Evolutionary conservation across 2,888 invertebrate species (phyloP), one percentile per base, ranked within the genome.

Genomic region (Laothoe populi): DNA sequence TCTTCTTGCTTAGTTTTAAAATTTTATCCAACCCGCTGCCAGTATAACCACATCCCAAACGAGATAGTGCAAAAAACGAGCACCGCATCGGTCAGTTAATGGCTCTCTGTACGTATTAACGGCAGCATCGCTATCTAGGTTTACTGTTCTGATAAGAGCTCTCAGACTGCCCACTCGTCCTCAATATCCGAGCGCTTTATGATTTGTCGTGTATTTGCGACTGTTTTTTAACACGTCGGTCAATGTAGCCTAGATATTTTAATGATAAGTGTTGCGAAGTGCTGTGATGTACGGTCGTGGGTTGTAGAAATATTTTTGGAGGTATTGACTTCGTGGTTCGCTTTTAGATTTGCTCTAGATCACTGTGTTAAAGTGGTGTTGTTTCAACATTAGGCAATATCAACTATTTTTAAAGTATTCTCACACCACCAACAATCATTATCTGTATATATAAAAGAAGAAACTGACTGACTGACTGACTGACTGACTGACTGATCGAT

Each of bases 141-240:
- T 53, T 35, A 53, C 35, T 53, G 53, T 16, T 31, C 4, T 21
- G 53, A 53, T 53, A 53, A 53, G 31, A 53, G 35, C 35, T 53
- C 24, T 11, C 35, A 19, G 35, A 53, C 53, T 16, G 31, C 53
- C 31, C 53, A 53, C 53, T 53, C 31, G 23, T 1, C 23, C 13
- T 10, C 46, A 16, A 49, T 26, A 16, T 31, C 31, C 10, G n/a
- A 26, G 35, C 11, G 0, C 11, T 53, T 53, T 35, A 53, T 53
- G 35, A 53, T 53, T 53, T 19, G 53, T 16, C 19, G 35, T 31
- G 4, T 35, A 35, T 53, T 35, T 7, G 19, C 53, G 19, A 19
- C 11, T 48, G 24, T 4, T 48, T 35, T 19, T 49, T 8, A 10
- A n/a, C 13, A 48, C 24, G 19, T 48, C 46, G 46, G 24, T 24